Conservation (phyloP, 2,888 invertebrate genomes). For the Noctua pronuba region DNA sequence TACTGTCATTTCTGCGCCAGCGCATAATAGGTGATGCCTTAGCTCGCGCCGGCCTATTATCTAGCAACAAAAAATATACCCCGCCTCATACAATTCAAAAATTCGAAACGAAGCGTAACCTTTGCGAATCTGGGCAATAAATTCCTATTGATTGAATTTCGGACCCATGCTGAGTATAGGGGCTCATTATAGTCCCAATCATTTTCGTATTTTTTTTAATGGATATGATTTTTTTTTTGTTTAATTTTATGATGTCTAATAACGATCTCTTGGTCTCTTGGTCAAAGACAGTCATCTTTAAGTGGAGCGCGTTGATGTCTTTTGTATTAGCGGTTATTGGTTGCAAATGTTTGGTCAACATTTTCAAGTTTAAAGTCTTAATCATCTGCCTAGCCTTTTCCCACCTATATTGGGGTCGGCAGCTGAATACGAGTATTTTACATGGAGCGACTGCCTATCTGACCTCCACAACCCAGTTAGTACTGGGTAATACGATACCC, state of each 20-base stretch:
- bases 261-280: constrained; percentile 54
- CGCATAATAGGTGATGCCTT: constrained; percentile 82
- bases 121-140: constrained; percentile 89
- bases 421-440: too few relatives aligned
- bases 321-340: constrained; percentile 55
- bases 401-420: too few relatives aligned
- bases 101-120: constrained; percentile 85
- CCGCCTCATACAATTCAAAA: constrained; percentile 81
- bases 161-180: constrained; percentile 90
- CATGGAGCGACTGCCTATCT: too few relatives aligned
- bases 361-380: too few relatives aligned
- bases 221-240: constrained; percentile 59
- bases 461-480: too few relatives aligned
- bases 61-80: constrained; percentile 70
- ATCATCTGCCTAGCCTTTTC: too few relatives aligned
- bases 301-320: constrained; percentile 70
- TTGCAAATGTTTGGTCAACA: constrained; percentile 36
- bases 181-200: constrained; percentile 87
- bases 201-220: constrained; percentile 80
- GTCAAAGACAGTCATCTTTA: constrained; percentile 18
- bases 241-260: constrained; percentile 64
- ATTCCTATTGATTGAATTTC: constrained; percentile 89
- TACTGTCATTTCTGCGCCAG: constrained; percentile 85
- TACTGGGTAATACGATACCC: too few relatives aligned
- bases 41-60: constrained; percentile 87